These are phyloP conservation scores for Eurosta solidaginis DNA, from an alignment of 1,140 invertebrate genomes.

Conservation along the genomic window DNA sequence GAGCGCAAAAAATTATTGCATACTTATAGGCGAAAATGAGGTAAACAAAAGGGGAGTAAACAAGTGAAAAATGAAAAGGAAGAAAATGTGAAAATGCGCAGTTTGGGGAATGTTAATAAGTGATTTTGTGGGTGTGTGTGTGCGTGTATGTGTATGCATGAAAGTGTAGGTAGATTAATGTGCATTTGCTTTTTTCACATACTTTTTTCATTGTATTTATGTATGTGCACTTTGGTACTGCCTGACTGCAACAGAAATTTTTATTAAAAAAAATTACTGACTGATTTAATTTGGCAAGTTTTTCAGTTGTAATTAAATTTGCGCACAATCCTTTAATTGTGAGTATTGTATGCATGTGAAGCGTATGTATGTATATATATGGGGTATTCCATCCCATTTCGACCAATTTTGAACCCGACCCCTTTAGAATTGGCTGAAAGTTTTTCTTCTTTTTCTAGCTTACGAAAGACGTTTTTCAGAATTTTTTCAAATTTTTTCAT, in stretches of 20 bases:
- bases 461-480: too few species aligned
- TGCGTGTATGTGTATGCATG: not conserved
- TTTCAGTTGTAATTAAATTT: constrained; percentile 23
- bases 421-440: too few species aligned
- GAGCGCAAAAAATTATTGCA: not conserved
- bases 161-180: not conserved
- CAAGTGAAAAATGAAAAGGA: not conserved
- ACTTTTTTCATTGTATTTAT: not conserved
- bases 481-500: too few species aligned
- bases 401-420: too few species aligned
- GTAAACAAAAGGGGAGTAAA: not conserved
- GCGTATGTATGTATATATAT: too few species aligned
- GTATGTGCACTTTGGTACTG: not conserved
- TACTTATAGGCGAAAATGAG: constrained; percentile 5
- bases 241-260: not conserved
- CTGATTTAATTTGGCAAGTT: constrained; percentile 28
- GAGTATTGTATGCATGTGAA: too few species aligned
- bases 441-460: too few species aligned
- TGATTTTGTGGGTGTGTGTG: not conserved
- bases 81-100: not conserved
- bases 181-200: not conserved
- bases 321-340: not conserved
- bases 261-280: not conserved
- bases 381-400: too few species aligned
- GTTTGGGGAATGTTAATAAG: not conserved